Base-by-base conservation (phyloP, 1,140 invertebrate species). In the Leptopilina boulardi region DNA sequence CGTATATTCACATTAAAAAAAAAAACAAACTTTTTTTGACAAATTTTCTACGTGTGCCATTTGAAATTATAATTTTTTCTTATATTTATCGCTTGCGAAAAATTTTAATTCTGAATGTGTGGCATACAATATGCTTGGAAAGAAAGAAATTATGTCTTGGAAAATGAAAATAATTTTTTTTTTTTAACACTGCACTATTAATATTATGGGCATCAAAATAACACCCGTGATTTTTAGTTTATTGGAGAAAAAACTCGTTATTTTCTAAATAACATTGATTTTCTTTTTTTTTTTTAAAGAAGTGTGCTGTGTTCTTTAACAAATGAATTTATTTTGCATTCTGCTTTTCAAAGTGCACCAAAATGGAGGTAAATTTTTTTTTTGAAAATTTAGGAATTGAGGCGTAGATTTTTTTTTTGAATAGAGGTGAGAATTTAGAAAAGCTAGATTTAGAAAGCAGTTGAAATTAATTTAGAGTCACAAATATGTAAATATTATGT, bases 351-450 rank as follows among this genome's bases (percentile, higher is more conserved):
- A 89, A 90, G 84, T 86, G 78, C 86, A 76, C 77, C 84, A 80
- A 85, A 77, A 82, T 86, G 11, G 87, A 89, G 88, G 87, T 89
- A 89, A 89, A 81, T 88, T 80, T 59, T 42, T 34, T 30, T 66
- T 23, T 13, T 23, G 13, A n/a, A 26, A n/a, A 15, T 23, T 23
- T 23, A 13, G 23, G 56, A 23, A 11, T 59, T 59, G 56, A 30
- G 11, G 21, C 3, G 13, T 59, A 59, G 23, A n/a, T 59, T 59
- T 59, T 73, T 11, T 47, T 73, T 51, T 23, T 30, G 11, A 21
- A 10, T 5, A 21, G 3, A 56, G 21, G 11, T 56, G 18, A 59
- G 4, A 59, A 47, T 47, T 26, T 59, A 66, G 59, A 66, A 8
- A 30, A 30, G 26, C 59, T 66, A 66, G 59, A 66, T 66, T 66